These are phyloP conservation scores for Leptopterna dolabrata DNA, from an alignment of 2,888 invertebrate genomes.

Conservation along the genomic window DNA sequence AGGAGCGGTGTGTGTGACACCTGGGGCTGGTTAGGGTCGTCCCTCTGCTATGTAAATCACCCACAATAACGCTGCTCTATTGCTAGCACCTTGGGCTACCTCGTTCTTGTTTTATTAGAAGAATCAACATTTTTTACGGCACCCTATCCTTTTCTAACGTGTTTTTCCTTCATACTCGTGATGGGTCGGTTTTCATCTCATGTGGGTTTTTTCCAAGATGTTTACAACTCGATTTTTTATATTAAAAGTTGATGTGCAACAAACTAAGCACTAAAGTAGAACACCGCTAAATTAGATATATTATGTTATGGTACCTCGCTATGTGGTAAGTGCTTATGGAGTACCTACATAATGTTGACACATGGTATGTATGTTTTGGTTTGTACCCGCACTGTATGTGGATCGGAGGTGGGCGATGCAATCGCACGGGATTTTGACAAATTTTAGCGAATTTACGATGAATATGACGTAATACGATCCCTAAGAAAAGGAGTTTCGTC, in stretches of 20 bases:
- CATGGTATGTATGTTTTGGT: no score
- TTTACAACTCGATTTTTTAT: background rate
- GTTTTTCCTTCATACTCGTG: background rate
- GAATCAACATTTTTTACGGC: conserved; percentile 49
- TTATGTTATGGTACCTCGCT: no score
- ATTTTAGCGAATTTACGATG: no score
- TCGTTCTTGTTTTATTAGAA: conserved; percentile 49
- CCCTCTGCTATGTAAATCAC: conserved; percentile 49
- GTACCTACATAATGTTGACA: no score
- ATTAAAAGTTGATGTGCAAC: background rate
- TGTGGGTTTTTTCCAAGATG: background rate
- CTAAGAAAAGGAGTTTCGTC: no score
- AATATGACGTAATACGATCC: no score
- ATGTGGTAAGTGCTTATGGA: no score
- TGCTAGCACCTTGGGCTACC: conserved; percentile 43
- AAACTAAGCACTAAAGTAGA: no score
- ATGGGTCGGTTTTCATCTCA: background rate
- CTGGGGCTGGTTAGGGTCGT: conserved; percentile 24
- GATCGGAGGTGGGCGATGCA: no score
- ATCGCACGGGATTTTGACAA: no score
- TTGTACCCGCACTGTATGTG: no score
- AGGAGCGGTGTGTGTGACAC: conserved; percentile 37
- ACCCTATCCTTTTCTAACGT: background rate
- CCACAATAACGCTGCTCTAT: conserved; percentile 43
- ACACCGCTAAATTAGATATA: no score